Evolutionary conservation across 2,797 vertebrate species (phyloP), one percentile per base, ranked within the genome.

Genomic region (Rallus crepitans): DNA sequence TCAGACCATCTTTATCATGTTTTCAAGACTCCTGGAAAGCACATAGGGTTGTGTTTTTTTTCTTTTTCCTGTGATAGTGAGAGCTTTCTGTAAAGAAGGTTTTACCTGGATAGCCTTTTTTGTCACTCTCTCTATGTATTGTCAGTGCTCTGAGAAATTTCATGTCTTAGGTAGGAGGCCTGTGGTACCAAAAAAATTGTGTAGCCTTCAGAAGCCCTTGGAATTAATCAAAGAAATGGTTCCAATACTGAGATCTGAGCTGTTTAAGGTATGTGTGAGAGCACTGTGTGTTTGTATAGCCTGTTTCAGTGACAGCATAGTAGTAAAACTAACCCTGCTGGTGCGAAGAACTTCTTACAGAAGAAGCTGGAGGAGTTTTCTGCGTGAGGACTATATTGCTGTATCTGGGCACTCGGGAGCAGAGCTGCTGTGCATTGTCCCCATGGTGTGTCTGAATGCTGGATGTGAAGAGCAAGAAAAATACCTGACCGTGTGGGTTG

Each of bases 381-480:
- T 61, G 14, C 27, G 25, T 31, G 39, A 78, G 20, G 39, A 17
- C 12, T 75, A 3, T 57, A 64, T 77, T 52, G n/a, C 69, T 72
- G 39, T 37, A 17, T 71, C 81, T 0, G 7, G 65, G 23, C 0
- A 4, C 52, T 66, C 3, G 35, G 47, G n/a, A 73, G 45, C 28
- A 7, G 57, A 60, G 31, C 72, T 53, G 47, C 66, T 83, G 33
- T 48, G 59, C 6, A 3, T 47, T 11, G 35, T 79, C 50, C 76
- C 52, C 50, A 4, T 0, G 28, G 11, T 0, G 0, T 25, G 33
- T 71, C 45, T 53, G 50, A 12, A 1, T 0, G 30, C 39, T 61
- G 47, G 52, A 23, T 25, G 3, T 12, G n/a, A 50, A n/a, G 30
- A 91, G 23, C 55, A 66, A 33, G 73, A 69, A 18, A 40, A 20